phyloP scores from a whole-genome alignment of 2,888 invertebrate species.

The Anticlea derivata region DNA sequence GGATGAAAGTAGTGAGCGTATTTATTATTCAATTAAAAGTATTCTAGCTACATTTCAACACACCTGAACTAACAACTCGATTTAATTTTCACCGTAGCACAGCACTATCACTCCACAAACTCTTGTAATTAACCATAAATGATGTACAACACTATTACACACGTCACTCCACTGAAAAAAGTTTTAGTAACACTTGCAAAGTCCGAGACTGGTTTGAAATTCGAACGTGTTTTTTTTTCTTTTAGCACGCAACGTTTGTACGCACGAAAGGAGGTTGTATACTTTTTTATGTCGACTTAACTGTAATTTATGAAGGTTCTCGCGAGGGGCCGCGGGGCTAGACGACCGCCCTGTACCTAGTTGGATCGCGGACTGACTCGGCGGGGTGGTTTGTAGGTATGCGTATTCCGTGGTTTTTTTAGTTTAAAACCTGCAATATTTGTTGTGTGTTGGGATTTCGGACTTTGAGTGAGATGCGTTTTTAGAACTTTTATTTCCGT shows the following conservation, averaged over 20 bases:
- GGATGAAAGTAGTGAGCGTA: too few species aligned
- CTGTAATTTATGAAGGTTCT: constrained; percentile 26
- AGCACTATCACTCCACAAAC: constrained; percentile 30
- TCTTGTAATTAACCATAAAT: constrained; percentile 28
- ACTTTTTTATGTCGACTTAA: constrained; percentile 29
- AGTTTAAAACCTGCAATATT: constrained; percentile 17
- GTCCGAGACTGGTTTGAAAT: constrained; percentile 18
- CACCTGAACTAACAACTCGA: constrained; percentile 24
- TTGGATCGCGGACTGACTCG: constrained; percentile 24
- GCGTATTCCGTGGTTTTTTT: constrained; percentile 26
- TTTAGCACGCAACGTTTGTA: constrained; percentile 23
- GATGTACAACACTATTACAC: constrained; percentile 31
- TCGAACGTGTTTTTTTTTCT: constrained; percentile 23
- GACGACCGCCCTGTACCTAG: constrained; percentile 23
- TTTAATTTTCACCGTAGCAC: constrained; percentile 24
- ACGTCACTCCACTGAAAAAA: constrained; percentile 30
- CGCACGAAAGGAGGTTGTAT: constrained; percentile 23
- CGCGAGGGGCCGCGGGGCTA: constrained; percentile 8
- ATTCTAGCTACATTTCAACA: constrained; percentile 11
- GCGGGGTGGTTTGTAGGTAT: constrained; percentile 20
- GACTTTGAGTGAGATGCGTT: too few species aligned
- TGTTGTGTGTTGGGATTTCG: constrained; percentile 4
- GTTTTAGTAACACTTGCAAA: constrained; percentile 18
- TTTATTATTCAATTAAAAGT: constrained; percentile 20
- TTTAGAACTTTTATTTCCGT: too few species aligned